These are phyloP conservation scores for Pelecanus crispus DNA, from an alignment of 2,113 vertebrate genomes.

Conservation along the genomic window DNA sequence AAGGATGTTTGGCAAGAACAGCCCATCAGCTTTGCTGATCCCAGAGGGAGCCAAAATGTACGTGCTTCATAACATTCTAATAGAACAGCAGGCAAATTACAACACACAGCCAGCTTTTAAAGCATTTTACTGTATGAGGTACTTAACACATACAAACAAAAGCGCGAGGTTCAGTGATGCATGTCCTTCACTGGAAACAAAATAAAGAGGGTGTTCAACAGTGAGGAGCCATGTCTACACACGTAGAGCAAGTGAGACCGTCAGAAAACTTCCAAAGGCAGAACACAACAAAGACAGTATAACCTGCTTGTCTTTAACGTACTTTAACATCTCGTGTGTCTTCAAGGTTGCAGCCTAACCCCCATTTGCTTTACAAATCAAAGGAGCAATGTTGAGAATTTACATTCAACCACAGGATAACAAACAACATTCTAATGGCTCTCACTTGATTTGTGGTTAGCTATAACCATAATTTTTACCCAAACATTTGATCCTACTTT, in stretches of 20 bases:
- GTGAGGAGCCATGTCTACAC: not conserved
- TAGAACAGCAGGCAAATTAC: not conserved
- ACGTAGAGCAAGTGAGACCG: not conserved
- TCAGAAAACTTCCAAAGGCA: not conserved
- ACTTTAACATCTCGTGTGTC: rapidly evolving
- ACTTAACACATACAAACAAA: rapidly evolving
- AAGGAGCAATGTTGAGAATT: constrained; percentile 15
- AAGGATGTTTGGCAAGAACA: not conserved
- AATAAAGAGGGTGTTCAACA: not conserved
- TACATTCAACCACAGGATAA: not conserved
- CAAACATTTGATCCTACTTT: constrained; percentile 64
- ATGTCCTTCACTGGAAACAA: not conserved
- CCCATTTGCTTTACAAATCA: not conserved
- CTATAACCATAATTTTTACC: constrained; percentile 46
- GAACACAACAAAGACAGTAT: not conserved
- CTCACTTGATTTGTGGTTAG: constrained; percentile 56
- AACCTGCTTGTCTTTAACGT: not conserved
- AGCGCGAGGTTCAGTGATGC: not conserved
- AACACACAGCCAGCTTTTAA: not conserved
- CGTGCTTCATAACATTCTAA: not conserved
- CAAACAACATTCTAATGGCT: constrained; percentile 37
- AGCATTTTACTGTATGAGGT: not conserved
- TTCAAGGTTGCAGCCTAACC: not conserved
- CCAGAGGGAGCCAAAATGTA: not conserved
- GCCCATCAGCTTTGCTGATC: not conserved